Evolutionary conservation across 2,888 invertebrate genomes (phyloP).

Genomic region (Gnatocerus cornutus): DNA sequence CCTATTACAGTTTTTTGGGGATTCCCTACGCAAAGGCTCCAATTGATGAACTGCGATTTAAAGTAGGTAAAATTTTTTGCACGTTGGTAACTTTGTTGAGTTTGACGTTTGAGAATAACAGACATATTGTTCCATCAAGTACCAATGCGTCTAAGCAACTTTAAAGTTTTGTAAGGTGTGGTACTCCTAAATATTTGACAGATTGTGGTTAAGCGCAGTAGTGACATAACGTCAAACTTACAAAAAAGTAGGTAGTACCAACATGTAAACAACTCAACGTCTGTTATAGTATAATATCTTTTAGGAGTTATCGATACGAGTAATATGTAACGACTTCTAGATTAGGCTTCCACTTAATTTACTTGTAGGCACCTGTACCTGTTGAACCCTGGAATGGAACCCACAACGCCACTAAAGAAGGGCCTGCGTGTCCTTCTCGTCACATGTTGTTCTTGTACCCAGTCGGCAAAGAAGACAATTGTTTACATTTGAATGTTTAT

Average conservation of each 20-base stretch:
- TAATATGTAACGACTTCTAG: too few species aligned
- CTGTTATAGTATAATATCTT: too few species aligned
- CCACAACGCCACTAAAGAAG: slow-evolving; percentile 66
- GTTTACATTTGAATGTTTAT: slow-evolving; percentile 34
- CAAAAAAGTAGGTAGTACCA: too few species aligned
- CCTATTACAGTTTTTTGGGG: slow-evolving; percentile 66
- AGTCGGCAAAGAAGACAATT: slow-evolving; percentile 52
- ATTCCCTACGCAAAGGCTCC: slow-evolving; percentile 69
- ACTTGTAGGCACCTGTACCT: slow-evolving; percentile 65
- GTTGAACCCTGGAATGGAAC: slow-evolving; percentile 66
- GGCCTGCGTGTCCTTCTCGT: slow-evolving; percentile 59
- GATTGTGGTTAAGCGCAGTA: too few species aligned
- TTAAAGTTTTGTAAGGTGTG: too few species aligned
- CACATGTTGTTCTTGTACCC: slow-evolving; percentile 63
- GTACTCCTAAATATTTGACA: too few species aligned
- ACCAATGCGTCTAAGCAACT: too few species aligned
- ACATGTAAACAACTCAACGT: not conserved
- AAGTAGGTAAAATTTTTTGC: slow-evolving; percentile 60
- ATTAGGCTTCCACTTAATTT: not conserved
- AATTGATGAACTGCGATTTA: slow-evolving; percentile 66
- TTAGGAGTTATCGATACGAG: too few species aligned
- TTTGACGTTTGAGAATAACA: too few species aligned
- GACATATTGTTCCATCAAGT: too few species aligned
- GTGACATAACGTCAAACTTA: too few species aligned
- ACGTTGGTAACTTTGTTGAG: too few species aligned